Base-by-base conservation (phyloP, 2,797 vertebrate genomes). In the Neosalanx taihuensis region DNA sequence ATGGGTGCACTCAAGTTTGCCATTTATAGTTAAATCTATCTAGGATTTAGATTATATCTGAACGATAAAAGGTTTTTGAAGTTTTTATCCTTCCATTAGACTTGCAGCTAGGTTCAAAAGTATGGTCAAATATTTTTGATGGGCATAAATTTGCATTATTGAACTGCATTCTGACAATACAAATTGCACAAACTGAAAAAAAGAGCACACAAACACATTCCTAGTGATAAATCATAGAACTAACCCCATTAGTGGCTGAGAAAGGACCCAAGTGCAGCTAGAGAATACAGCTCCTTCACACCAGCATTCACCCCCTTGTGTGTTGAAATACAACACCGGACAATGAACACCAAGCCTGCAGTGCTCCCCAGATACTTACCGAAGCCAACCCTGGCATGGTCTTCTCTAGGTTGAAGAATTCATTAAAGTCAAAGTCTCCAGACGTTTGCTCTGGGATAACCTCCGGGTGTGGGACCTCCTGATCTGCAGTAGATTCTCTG, bases 321-420 rank as follows among this genome's bases (percentile, higher is more conserved):
- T 33, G 20, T 6, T 17, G 0, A 26, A 37, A 65, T 35, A 5
- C 0, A 7, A 71, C 18, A 31, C 60, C 33, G 18, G 18, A 76
- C 12, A 49, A 30, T 20, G 51, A 37, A 13, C 30, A 59, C 23
- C 64, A 64, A 33, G 17, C 83, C 81, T 80, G 79, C 79, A 82
- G 76, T 74, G 80, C 79, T 81, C 79, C 79, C 82, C 79, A 75
- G 79, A 67, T 17, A 90, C 98, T 99, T 94, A 99, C 97, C 87
- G 96, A 99, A 78, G 97, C 96, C 91, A 99, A 86, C 69, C 95
- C 95, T 66, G 97, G 97, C 91, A 99, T 95, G 4, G 94, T 96
- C 88, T 98, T 98, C 86, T 99, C 98, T 86, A 99, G 90, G 88
- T 98, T 99, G 91, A 98, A 99, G 88, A 98, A 98, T 75, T 99